These are phyloP conservation scores for Muntiacus muntjak DNA, from an alignment of 2,113 vertebrate species.

Conservation along the genomic window DNA sequence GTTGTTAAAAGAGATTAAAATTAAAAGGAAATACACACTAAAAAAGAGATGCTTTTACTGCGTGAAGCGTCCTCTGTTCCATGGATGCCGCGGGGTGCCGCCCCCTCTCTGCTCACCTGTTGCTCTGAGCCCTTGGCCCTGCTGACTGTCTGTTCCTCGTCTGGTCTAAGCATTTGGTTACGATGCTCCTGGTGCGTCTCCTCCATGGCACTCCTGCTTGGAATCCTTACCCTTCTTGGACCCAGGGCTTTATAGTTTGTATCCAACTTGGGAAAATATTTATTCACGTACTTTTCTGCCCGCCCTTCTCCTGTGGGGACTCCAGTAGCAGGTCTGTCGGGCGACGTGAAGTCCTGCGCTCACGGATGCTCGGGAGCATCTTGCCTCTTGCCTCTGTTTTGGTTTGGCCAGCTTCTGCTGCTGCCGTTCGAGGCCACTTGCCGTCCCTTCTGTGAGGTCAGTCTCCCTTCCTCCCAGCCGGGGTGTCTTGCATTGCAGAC, in stretches of 20 bases:
- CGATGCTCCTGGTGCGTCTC: too few relatives aligned
- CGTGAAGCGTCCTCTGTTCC: not conserved
- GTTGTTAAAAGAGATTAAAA: not conserved
- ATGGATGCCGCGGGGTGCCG: fast-evolving
- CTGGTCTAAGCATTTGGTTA: not conserved
- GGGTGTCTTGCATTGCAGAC: not conserved
- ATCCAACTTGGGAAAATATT: not conserved
- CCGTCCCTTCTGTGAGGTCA: not conserved
- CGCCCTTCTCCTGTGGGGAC: not conserved
- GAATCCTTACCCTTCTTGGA: not conserved
- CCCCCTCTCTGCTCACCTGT: too few relatives aligned
- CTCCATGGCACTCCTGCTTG: too few relatives aligned
- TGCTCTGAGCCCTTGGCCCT: not conserved
- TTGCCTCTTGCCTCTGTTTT: not conserved
- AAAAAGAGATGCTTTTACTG: not conserved
- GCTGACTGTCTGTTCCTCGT: too few relatives aligned
- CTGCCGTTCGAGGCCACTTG: fast-evolving
- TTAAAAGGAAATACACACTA: not conserved
- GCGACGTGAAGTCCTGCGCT: fast-evolving
- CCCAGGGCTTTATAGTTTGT: not conserved
- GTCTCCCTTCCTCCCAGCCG: not conserved
- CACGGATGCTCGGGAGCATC: fast-evolving
- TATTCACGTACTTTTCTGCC: not conserved
- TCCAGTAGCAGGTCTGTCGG: fast-evolving
- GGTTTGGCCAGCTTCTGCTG: fast-evolving